Evolutionary conservation across 2,113 vertebrate genomes (phyloP).

Genomic region (Thalassoma bifasciatum): DNA sequence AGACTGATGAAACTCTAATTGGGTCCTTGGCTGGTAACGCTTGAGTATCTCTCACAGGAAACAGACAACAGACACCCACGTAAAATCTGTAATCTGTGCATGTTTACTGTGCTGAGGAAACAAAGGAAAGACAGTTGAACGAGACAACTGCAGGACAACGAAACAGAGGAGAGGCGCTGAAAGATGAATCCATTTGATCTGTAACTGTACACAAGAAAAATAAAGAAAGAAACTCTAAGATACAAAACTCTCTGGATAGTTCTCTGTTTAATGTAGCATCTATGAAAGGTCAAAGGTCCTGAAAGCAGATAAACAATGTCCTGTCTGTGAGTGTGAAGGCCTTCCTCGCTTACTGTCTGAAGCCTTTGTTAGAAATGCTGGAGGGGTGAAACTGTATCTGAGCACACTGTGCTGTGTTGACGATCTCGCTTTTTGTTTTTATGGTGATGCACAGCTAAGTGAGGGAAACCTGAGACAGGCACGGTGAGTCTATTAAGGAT

Average conservation of each 20-base stretch:
- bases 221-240: not conserved
- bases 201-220: not conserved
- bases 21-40: not conserved
- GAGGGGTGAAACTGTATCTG: constrained; percentile 49
- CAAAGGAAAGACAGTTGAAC: not conserved
- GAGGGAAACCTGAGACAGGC: constrained; percentile 52
- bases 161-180: not conserved
- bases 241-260: not conserved
- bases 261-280: not conserved
- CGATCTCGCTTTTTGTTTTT: constrained; percentile 40
- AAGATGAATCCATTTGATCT: not conserved
- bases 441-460: constrained; percentile 32
- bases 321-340: not conserved
- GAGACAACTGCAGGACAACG: not conserved
- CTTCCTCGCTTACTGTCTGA: not conserved
- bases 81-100: not conserved
- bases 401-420: constrained; percentile 14
- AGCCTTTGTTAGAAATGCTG: constrained; percentile 39
- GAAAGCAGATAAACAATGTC: not conserved
- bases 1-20: not conserved
- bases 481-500: constrained; percentile 45
- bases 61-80: not conserved
- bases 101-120: not conserved
- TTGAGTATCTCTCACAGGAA: constrained; percentile 10
- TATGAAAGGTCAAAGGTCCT: constrained; percentile 26